phyloP scores from a whole-genome alignment of 2,113 vertebrate species.

The Conger conger region DNA sequence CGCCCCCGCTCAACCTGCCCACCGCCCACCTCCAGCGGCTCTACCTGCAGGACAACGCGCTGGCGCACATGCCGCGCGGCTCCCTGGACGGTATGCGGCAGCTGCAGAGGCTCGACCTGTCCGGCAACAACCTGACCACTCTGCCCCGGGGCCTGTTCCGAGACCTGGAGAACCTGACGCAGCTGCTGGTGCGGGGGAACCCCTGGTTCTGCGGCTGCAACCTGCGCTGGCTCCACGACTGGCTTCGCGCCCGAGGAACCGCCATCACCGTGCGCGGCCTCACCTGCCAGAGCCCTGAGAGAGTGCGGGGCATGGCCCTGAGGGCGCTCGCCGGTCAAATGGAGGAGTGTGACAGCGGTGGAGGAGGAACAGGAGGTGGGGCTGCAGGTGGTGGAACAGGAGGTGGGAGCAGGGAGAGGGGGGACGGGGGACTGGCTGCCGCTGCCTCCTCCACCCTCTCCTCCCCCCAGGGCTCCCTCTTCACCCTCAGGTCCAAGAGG shows the following conservation, averaged over 20 bases:
- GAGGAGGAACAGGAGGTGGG: slow-evolving; percentile 53
- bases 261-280: slow-evolving; percentile 84
- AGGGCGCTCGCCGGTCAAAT: slow-evolving; percentile 82
- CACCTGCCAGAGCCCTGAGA: slow-evolving; percentile 85
- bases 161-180: slow-evolving; percentile 80
- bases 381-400: slow-evolving; percentile 40
- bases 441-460: slow-evolving; percentile 77
- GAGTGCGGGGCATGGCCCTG: slow-evolving; percentile 82
- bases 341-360: slow-evolving; percentile 80
- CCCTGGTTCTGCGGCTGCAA: slow-evolving; percentile 95
- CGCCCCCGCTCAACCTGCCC: slow-evolving; percentile 85
- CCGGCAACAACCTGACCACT: slow-evolving; percentile 91
- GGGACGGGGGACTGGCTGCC: slow-evolving; percentile 52
- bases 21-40: slow-evolving; percentile 79
- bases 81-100: slow-evolving; percentile 80
- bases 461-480: slow-evolving; percentile 84
- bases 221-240: slow-evolving; percentile 88
- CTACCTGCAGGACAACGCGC: slow-evolving; percentile 88
- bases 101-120: slow-evolving; percentile 84
- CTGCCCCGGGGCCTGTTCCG: slow-evolving; percentile 86
- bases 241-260: slow-evolving; percentile 79
- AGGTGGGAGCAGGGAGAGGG: slow-evolving; percentile 37
- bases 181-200: slow-evolving; percentile 86
- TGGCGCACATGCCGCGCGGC: slow-evolving; percentile 85
- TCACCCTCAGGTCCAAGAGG: slow-evolving; percentile 83